Percentiles rank a stretch among this genome's conserved stretches.
Conservation (phyloP, 2,113 vertebrate species). For the Sialia sialis region DNA sequence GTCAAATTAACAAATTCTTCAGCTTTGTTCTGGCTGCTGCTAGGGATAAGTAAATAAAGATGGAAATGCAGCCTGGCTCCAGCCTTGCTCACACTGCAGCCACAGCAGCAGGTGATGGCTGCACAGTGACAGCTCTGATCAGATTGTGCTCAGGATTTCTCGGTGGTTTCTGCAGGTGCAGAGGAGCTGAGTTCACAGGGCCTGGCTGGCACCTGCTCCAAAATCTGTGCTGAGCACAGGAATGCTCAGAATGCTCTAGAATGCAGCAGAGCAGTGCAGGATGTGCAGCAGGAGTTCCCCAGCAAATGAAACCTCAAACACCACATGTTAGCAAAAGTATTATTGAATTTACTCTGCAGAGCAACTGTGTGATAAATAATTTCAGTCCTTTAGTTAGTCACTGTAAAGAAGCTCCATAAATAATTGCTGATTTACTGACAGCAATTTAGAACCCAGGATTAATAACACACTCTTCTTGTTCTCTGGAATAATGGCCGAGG, state of each 20-base stretch:
- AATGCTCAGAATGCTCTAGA: too few species aligned
- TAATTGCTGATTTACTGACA: slow-evolving; percentile 32
- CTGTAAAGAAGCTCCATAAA: slow-evolving; percentile 11
- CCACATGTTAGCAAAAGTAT: not conserved
- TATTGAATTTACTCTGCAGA: not conserved
- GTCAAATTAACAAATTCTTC: not conserved
- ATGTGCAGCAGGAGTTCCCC: not conserved
- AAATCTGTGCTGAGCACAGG: not conserved
- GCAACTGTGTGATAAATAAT: not conserved
- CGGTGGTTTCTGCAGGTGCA: rapidly evolving
- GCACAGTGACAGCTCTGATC: too few species aligned
- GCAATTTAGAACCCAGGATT: slow-evolving; percentile 16
- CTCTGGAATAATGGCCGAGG: not conserved
- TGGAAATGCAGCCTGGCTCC: not conserved
- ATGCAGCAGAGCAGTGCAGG: too few species aligned
- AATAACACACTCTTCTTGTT: not conserved
- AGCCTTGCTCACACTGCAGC: not conserved
- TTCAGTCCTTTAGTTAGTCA: not conserved
- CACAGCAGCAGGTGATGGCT: rapidly evolving
- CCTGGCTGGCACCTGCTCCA: not conserved
- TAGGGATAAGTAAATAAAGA: not conserved
- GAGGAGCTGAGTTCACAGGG: not conserved
- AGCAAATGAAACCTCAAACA: not conserved
- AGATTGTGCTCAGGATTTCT: too few species aligned
- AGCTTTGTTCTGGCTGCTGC: not conserved